Percentiles rank a stretch among this genome's conserved stretches.
These are phyloP conservation scores for Silurus lanzhouensis DNA, from an alignment of 2,797 vertebrate species.

Conservation along the genomic window DNA sequence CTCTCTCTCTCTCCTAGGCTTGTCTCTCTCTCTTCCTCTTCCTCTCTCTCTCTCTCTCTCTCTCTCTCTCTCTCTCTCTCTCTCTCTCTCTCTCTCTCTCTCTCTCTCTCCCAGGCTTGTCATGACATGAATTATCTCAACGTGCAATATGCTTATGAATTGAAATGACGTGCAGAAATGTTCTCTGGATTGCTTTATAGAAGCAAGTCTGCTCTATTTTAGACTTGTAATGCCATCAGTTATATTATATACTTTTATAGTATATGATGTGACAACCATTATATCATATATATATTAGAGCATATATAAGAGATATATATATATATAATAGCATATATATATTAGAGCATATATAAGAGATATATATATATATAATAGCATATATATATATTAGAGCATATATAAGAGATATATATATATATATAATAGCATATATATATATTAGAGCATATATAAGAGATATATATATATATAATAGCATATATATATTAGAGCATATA, in stretches of 20 bases:
- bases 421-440: not conserved
- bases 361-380: not conserved
- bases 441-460: no score
- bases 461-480: no score
- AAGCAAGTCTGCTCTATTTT: constrained; percentile 1
- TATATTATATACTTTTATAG: no score
- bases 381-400: no score
- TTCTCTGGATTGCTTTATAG: not conserved
- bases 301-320: no score
- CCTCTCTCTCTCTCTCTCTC: no score
- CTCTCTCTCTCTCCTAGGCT: constrained; percentile 1
- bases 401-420: no score
- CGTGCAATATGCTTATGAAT: constrained; percentile 9
- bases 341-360: no score
- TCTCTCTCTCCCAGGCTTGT: constrained; percentile 1
- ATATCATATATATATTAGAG: not conserved
- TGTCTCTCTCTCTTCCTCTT: not conserved
- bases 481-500: no score
- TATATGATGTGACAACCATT: not conserved
- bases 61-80: not conserved
- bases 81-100: constrained; percentile 1
- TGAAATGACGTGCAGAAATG: constrained; percentile 20
- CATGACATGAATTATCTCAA: constrained; percentile 19
- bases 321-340: not conserved
- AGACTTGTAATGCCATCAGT: no score